phyloP scores from a whole-genome alignment of 2,113 vertebrate genomes.

The Oncorhynchus masou region DNA sequence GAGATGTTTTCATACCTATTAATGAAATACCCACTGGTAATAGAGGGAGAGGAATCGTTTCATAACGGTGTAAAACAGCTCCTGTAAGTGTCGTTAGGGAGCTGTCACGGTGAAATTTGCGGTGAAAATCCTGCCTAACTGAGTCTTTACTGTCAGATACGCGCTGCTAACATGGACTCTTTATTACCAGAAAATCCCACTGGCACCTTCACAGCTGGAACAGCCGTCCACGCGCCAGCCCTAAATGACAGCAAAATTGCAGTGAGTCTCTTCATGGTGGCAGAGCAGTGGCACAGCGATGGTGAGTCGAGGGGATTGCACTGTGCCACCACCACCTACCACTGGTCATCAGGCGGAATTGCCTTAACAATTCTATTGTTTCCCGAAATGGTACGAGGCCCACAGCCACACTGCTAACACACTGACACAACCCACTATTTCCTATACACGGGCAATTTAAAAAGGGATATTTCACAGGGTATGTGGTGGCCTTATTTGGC shows the following conservation, averaged over 20 bases:
- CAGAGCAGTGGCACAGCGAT: slow-evolving; percentile 10
- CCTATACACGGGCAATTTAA: slow-evolving; percentile 20
- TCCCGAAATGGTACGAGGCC: slow-evolving; percentile 8
- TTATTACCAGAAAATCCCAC: slow-evolving; percentile 49
- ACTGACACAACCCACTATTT: slow-evolving; percentile 11
- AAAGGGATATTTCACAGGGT: slow-evolving; percentile 8
- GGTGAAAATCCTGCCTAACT: slow-evolving; percentile 41
- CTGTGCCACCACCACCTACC: neutral
- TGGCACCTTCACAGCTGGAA: slow-evolving; percentile 48
- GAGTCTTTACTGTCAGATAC: slow-evolving; percentile 48
- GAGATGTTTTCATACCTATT: neutral
- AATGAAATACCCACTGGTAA: slow-evolving; percentile 19
- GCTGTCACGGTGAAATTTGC: slow-evolving; percentile 19
- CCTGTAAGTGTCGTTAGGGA: slow-evolving; percentile 25
- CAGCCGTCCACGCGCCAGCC: slow-evolving; percentile 17
- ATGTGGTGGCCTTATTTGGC: slow-evolving; percentile 17
- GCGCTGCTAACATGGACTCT: slow-evolving; percentile 48
- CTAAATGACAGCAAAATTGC: slow-evolving; percentile 39
- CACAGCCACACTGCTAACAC: slow-evolving; percentile 5
- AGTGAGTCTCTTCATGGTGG: slow-evolving; percentile 35
- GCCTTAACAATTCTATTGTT: slow-evolving; percentile 25
- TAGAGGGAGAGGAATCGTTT: slow-evolving; percentile 22
- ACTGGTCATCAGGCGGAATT: slow-evolving; percentile 6
- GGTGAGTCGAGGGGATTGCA: slow-evolving; percentile 13
- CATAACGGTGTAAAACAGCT: slow-evolving; percentile 16